Base-by-base conservation (phyloP, 2,797 vertebrate genomes). In the Crocidura indochinensis region DNA sequence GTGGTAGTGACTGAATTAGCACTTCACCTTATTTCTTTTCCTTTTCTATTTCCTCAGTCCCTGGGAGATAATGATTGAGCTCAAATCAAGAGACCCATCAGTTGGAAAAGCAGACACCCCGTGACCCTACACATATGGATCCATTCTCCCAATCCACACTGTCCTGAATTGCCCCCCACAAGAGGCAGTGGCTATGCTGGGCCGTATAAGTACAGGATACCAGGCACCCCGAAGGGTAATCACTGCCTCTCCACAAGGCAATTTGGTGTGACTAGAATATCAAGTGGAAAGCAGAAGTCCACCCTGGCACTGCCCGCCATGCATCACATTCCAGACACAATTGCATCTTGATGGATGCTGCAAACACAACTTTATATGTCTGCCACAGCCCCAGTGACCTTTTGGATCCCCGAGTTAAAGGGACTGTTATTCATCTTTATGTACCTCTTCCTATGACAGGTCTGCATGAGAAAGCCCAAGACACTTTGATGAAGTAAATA, bases 401-500 rank as follows among this genome's bases (percentile, higher is more conserved):
- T 97, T 95, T 83, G 51, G 0, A 5, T 85, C 69, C 79, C 64
- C 38, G 85, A 95, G 90, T 94, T 96, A 94, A 96, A 97, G 94
- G 64, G 31, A 95, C 15, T 29, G 71, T 91, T 93, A 90, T 31
- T 96, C 3, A 22, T 78, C 93, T 96, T 95, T 92, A 95, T 5
- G 27, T 77, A 92, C 53, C 78, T n/a, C 95, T 82, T n/a, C 44
- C 71, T 75, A 19, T 92, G 60, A 73, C 86, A 96, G 67, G 68
- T 51, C 68, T 94, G 71, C 67, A 91, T 86, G 67, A 96, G 91
- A 91, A 95, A 88, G 79, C 94, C 79, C 91, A 87, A 96, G 76
- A 84, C 68, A 92, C 29, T 64, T 79, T 88, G 78, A 95, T 95
- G 94, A 97, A 96, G 95, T 84, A 91, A 96, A 94, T 46, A 96